Evolutionary conservation across 2,113 vertebrate genomes (phyloP).

Genomic region (Nicator chloris): DNA sequence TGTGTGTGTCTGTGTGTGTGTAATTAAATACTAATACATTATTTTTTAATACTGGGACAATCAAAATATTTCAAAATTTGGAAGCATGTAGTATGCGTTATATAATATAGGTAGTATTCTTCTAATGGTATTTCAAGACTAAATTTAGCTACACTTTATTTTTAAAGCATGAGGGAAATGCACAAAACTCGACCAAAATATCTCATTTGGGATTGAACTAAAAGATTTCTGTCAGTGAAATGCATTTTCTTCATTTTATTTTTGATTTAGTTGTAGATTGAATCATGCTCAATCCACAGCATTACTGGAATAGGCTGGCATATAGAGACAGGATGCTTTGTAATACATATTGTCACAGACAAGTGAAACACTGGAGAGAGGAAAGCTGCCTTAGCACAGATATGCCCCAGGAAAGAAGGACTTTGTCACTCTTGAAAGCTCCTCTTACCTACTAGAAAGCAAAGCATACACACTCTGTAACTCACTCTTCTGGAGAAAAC

Average conservation of each 20-base stretch:
- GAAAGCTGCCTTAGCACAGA: not conserved
- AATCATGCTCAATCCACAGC: not conserved
- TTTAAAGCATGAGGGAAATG: not conserved
- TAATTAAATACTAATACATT: not conserved
- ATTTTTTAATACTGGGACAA: not conserved
- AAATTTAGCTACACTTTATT: not conserved
- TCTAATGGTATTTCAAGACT: not conserved
- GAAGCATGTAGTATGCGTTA: not conserved
- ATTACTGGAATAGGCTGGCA: not conserved
- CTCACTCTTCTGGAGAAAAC: not conserved
- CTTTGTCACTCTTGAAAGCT: not conserved
- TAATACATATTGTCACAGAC: not conserved
- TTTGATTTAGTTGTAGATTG: not conserved
- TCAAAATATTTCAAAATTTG: not conserved
- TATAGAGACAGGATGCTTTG: not conserved
- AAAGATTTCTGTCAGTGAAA: not conserved
- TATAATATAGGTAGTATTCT: not conserved
- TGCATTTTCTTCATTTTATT: not conserved
- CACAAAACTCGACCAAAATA: not conserved
- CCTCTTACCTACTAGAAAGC: not conserved
- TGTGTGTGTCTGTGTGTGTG: fast-evolving
- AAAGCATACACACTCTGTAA: not conserved
- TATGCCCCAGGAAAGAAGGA: not conserved
- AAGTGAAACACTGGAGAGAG: not conserved
- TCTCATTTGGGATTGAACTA: not conserved